Base-by-base conservation (phyloP, 2,888 invertebrate genomes). In the Tachystola acroxantha region DNA sequence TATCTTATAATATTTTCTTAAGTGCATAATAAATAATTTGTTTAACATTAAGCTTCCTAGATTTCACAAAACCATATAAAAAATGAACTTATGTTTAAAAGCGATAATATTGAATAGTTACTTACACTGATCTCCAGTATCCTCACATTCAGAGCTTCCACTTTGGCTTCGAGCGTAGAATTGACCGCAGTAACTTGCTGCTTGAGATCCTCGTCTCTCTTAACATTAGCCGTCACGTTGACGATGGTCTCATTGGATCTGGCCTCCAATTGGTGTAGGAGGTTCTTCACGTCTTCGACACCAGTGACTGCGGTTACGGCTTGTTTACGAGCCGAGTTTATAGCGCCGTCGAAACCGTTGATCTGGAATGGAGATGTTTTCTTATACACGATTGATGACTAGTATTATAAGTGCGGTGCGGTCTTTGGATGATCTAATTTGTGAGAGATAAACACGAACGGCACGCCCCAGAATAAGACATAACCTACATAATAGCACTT, bases 331-430 rank as follows among this genome's bases (percentile, higher is more conserved):
- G 81, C 75, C 1, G 76, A 69, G 30, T 59, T 59, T 34, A 86
- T 55, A 7, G 78, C 64, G 29, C 79, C 69, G 43, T 86, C 87
- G 49, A 84, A 84, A 20, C 85, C 81, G 46, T 72, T 81, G 48
- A 91, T 89, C 80, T 90, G 88, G 48, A 22, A 22, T 9, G 6
- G 22, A 7, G 22, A 22, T 22, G 7, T 22, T 22, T 22, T 22
- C 22, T n/a, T n/a, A n/a, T n/a, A n/a, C n/a, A n/a, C n/a, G n/a
- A n/a, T n/a, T n/a, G n/a, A n/a, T n/a, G n/a, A n/a, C n/a, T n/a
- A n/a, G n/a, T n/a, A n/a, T n/a, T n/a, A n/a, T n/a, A n/a, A n/a
- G n/a, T n/a, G n/a, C n/a, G n/a, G n/a, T n/a, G n/a, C n/a, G n/a
- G n/a, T n/a, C n/a, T n/a, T n/a, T n/a, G n/a, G n/a, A n/a, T n/a